These are phyloP conservation scores for Lepus oiostolus DNA, from an alignment of 2,797 vertebrate species.

Conservation along the genomic window DNA sequence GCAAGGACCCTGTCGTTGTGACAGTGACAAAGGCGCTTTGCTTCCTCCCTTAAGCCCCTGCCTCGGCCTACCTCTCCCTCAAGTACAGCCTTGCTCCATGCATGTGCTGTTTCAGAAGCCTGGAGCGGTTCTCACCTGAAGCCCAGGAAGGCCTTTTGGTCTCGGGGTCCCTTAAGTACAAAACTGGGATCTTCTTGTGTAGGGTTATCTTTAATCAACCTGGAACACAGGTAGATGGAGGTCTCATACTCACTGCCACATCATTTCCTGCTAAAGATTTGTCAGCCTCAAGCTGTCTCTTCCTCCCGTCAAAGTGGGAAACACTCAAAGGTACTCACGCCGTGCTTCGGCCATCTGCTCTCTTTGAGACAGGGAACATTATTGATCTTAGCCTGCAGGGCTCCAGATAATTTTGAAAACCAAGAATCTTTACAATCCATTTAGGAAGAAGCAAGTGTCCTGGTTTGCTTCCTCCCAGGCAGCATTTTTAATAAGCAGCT, in stretches of 20 bases:
- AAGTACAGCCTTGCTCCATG: not conserved
- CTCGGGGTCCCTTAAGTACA: not conserved
- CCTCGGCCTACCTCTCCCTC: not conserved
- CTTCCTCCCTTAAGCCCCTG: slow-evolving; percentile 31
- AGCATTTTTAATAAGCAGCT: slow-evolving; percentile 82
- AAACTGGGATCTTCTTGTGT: not conserved
- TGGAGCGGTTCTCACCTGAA: not conserved
- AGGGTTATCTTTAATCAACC: not conserved
- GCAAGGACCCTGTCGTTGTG: not conserved
- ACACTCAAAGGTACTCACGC: slow-evolving; percentile 76
- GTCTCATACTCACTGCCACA: not conserved
- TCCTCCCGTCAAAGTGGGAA: slow-evolving; percentile 57
- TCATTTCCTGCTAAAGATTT: slow-evolving; percentile 60
- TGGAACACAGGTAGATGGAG: not conserved
- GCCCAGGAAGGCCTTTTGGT: rapidly evolving
- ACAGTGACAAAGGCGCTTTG: not conserved
- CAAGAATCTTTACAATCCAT: slow-evolving; percentile 84
- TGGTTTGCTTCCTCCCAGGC: slow-evolving; percentile 82
- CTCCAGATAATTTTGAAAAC: slow-evolving; percentile 86
- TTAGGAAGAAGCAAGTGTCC: slow-evolving; percentile 85
- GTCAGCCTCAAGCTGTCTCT: slow-evolving; percentile 59
- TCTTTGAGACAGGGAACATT: slow-evolving; percentile 79
- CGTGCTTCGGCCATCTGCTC: slow-evolving; percentile 85
- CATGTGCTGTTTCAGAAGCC: not conserved
- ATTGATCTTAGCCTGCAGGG: slow-evolving; percentile 82